phyloP scores from a whole-genome alignment of 2,797 vertebrate species.

The Propithecus perrieri region DNA sequence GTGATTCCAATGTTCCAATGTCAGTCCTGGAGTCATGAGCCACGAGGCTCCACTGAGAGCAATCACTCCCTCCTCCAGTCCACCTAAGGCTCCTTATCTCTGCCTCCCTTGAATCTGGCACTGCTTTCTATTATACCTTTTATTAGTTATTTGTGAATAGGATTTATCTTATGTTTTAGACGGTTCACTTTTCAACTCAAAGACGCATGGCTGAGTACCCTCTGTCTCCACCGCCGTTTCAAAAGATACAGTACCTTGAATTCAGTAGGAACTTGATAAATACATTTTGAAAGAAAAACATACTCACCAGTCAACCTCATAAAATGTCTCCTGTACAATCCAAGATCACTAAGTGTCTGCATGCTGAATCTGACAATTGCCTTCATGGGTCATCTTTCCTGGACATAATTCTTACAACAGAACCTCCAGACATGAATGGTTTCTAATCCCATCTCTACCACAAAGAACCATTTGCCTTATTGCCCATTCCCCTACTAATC shows the following conservation, averaged over 20 bases:
- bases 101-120: not conserved
- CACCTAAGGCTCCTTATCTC: not conserved
- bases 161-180: slow-evolving; percentile 31
- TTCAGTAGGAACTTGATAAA: not conserved
- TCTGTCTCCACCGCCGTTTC: not conserved
- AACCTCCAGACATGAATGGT: not conserved
- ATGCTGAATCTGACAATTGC: not conserved
- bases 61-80: not conserved
- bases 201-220: not conserved
- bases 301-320: not conserved
- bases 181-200: not conserved
- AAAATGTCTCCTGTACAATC: not conserved
- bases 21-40: not conserved
- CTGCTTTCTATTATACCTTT: not conserved
- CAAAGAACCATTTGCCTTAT: not conserved
- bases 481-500: not conserved
- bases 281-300: slow-evolving; percentile 8
- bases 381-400: not conserved
- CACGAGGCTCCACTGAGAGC: not conserved
- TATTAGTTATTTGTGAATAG: slow-evolving; percentile 29
- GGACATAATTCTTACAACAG: not conserved
- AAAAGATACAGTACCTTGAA: not conserved
- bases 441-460: not conserved
- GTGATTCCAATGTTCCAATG: not conserved
- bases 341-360: not conserved